These are phyloP conservation scores for Carterocephalus palaemon DNA, from an alignment of 2,888 invertebrate genomes.

Conservation along the genomic window DNA sequence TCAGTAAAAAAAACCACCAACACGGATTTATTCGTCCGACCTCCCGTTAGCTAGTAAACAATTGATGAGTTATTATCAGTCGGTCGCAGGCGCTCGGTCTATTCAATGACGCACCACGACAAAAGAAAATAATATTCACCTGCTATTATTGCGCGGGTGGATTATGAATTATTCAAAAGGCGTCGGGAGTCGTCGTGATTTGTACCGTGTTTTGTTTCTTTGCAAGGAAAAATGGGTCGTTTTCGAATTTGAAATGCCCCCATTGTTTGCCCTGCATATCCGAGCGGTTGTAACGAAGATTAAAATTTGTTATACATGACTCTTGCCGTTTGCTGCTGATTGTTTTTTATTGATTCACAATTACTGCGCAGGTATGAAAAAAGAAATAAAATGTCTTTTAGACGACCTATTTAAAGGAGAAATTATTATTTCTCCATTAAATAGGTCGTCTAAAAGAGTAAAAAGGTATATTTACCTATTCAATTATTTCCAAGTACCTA, in stretches of 20 bases:
- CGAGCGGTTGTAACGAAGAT: constrained; percentile 16
- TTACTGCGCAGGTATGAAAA: no score
- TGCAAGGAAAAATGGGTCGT: constrained; percentile 29
- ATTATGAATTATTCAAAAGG: constrained; percentile 67
- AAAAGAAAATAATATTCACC: constrained; percentile 67
- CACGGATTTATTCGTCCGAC: constrained; percentile 27
- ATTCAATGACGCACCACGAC: constrained; percentile 43
- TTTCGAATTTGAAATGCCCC: constrained; percentile 24
- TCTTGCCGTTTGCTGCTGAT: constrained; percentile 8
- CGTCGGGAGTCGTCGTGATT: constrained; percentile 44
- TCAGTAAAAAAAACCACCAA: constrained; percentile 8
- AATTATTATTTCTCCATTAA: no score
- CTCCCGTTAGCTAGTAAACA: constrained; percentile 58
- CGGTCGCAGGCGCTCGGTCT: constrained; percentile 51
- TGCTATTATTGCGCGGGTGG: constrained; percentile 59
- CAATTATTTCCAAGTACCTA: no score
- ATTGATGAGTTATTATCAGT: constrained; percentile 75
- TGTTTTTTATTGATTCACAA: constrained; percentile 20
- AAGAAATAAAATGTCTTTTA: no score
- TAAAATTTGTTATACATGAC: constrained; percentile 24
- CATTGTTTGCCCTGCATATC: constrained; percentile 22
- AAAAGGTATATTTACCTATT: no score
- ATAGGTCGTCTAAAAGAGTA: no score
- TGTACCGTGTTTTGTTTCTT: constrained; percentile 56
- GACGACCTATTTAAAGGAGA: no score